Evolutionary conservation across 2,113 vertebrate species (phyloP).

Genomic region (Empidonax traillii): DNA sequence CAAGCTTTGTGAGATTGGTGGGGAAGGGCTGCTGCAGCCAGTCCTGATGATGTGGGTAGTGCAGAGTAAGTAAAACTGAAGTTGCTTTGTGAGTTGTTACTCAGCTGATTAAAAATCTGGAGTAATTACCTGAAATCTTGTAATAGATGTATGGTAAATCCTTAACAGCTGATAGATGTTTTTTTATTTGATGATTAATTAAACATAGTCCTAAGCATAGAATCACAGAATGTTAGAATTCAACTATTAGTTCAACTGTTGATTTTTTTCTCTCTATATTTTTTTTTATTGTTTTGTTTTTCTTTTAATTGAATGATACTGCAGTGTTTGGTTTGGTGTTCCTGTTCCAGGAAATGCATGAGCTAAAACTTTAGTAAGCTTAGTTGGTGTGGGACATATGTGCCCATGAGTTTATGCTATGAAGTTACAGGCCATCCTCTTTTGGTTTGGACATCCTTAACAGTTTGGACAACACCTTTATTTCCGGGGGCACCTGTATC

Average conservation of each 20-base stretch:
- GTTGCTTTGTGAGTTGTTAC: not conserved
- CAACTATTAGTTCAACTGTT: not conserved
- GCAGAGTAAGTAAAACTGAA: not conserved
- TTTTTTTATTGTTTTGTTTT: not conserved
- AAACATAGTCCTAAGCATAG: not conserved
- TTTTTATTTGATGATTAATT: not conserved
- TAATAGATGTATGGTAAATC: not conserved
- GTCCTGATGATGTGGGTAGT: not conserved
- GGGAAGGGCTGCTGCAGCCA: not conserved
- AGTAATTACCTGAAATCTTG: not conserved
- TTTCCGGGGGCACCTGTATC: not conserved
- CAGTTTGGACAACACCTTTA: not conserved
- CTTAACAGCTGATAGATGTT: not conserved
- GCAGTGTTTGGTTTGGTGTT: not conserved
- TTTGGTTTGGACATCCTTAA: not conserved
- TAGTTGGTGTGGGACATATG: accelerated
- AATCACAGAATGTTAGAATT: not conserved
- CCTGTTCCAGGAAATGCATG: not conserved
- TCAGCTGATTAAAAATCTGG: not conserved
- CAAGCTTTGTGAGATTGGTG: not conserved
- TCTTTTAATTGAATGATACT: not conserved
- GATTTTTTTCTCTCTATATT: accelerated
- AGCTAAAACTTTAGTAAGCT: not conserved
- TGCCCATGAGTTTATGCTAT: not conserved
- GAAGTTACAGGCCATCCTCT: not conserved